Evolutionary conservation across 1,140 invertebrate species (phyloP), one percentile per base, ranked within the genome.

Genomic region (Solenopsis fugax): DNA sequence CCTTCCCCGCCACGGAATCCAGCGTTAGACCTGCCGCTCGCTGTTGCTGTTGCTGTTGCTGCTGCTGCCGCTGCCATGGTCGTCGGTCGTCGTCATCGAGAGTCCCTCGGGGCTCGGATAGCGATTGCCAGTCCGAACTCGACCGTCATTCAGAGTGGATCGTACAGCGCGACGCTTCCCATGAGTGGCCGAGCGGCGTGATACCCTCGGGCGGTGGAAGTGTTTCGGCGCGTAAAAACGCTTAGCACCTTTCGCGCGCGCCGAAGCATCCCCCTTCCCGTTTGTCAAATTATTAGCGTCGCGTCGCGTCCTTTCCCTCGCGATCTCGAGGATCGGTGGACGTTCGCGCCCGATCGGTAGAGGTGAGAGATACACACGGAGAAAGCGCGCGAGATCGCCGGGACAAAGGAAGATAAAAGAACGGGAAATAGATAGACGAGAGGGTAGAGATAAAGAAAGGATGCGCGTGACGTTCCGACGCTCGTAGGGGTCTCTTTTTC

Each of bases 301-400:
- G 37, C 67, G 69, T 29, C 58, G 9, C 41, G 12, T 18, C 2
- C 12, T 13, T 50, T 24, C 7, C 45, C 77, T 21, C 56, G 60
- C 29, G 52, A 45, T 60, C 64, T 75, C 37, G 18, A 13, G 41
- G 48, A 86, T 86, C 77, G 65, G 71, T 37, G 4, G 64, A 71
- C 81, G 80, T 52, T 34, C 21, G 29, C 24, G 1, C 24, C 12
- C 24, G 29, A 5, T 62, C 29, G 50, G 24, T 48, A 60, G 24
- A 45, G 45, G 48, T 21, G 73, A 54, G 45, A 64, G 29, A 29
- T 29, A 29, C n/a, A 69, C 3, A 58, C 18, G n/a, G 34, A 45
- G 34, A 65, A 37, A 50, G 21, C 65, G 52, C 7, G n/a, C 37
- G 37, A 4, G n/a, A 1, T 67, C 37, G 29, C 29, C 62, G 52